These are phyloP conservation scores for Gadus chalcogrammus DNA, from an alignment of 2,113 vertebrate genomes.

Conservation along the genomic window DNA sequence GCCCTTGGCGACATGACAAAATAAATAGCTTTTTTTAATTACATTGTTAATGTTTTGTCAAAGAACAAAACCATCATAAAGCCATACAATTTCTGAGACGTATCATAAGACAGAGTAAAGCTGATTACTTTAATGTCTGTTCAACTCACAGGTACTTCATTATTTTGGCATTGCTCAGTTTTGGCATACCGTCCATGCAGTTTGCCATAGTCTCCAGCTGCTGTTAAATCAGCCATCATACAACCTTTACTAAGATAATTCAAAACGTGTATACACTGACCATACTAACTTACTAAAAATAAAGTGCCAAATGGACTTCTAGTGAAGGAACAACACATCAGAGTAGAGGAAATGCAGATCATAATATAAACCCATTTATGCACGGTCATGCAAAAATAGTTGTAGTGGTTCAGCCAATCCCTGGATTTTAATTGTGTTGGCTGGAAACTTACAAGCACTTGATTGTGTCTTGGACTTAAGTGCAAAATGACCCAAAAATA, in stretches of 20 bases:
- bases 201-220: constrained; percentile 61
- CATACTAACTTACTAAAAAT: constrained; percentile 54
- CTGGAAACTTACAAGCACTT: constrained; percentile 57
- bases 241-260: constrained; percentile 58
- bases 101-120: constrained; percentile 57
- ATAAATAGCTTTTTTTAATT: constrained; percentile 61
- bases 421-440: constrained; percentile 45
- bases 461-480: constrained; percentile 71
- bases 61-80: constrained; percentile 46
- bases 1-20: constrained; percentile 55
- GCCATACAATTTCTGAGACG: constrained; percentile 51
- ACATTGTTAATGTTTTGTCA: constrained; percentile 26
- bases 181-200: constrained; percentile 30
- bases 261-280: constrained; percentile 37
- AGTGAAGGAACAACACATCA: constrained; percentile 32
- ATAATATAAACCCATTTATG: constrained; percentile 39
- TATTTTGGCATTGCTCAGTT: constrained; percentile 25
- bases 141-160: constrained; percentile 50
- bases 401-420: constrained; percentile 51
- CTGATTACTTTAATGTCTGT: constrained; percentile 25
- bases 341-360: constrained; percentile 16
- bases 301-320: constrained; percentile 63
- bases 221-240: constrained; percentile 9
- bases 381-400: constrained; percentile 57
- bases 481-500: constrained; percentile 67